Percentiles rank a stretch among this genome's conserved stretches.
Conservation (phyloP, 2,888 invertebrate genomes). For the Cephus pulcher region DNA sequence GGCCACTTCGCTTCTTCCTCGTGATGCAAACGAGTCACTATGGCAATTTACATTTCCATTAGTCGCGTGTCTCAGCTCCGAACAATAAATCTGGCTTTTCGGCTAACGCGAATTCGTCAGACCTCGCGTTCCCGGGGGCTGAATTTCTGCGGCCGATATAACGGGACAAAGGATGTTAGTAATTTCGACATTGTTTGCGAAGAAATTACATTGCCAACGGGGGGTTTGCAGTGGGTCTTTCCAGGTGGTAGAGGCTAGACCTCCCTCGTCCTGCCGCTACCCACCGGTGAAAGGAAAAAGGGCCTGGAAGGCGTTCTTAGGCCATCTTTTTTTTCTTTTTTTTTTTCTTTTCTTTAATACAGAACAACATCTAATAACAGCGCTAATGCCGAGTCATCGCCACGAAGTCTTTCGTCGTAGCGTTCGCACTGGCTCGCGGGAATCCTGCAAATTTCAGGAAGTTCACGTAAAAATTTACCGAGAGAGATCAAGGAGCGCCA, state of each 20-base stretch:
- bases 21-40: slow-evolving; percentile 50
- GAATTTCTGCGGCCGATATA: slow-evolving; percentile 20
- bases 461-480: neutral
- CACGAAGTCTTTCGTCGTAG: neutral
- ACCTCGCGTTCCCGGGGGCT: slow-evolving; percentile 17
- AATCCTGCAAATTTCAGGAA: neutral
- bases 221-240: neutral
- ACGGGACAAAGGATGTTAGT: slow-evolving; percentile 23
- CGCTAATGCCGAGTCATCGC: slow-evolving; percentile 15
- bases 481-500: slow-evolving; percentile 2
- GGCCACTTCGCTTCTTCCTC: slow-evolving; percentile 30
- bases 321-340: neutral
- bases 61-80: slow-evolving; percentile 34
- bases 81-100: slow-evolving; percentile 37
- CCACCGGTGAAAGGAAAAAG: neutral
- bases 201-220: slow-evolving; percentile 15
- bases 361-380: slow-evolving; percentile 13
- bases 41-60: slow-evolving; percentile 56
- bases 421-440: neutral
- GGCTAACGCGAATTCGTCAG: neutral
- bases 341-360: slow-evolving; percentile 8
- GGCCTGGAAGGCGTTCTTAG: neutral
- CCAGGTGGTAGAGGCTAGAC: neutral
- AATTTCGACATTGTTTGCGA: slow-evolving; percentile 19
- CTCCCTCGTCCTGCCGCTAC: neutral